Evolutionary conservation across 2,113 vertebrate species (phyloP), one percentile per base, ranked within the genome.

Genomic region (Heterotis niloticus): DNA sequence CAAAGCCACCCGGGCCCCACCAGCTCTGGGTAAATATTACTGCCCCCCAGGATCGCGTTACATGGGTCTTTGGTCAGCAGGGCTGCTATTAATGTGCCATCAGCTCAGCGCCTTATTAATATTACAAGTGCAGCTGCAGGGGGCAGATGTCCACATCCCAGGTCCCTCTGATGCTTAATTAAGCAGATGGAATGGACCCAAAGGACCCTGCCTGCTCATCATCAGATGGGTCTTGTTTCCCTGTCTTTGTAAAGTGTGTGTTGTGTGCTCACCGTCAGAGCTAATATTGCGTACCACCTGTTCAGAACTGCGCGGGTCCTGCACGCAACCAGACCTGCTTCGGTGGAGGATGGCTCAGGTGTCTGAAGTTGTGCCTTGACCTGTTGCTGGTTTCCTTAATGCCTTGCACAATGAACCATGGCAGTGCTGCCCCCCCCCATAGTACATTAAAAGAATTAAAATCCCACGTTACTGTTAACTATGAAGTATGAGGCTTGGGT

Each of bases 81-180:
- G n/a, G 51, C 34, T 28, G 52, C 70, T 10, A 29, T 64, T 17
- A 64, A 69, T 14, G 44, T 34, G 24, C 34, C 9, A 29, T 29
- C 26, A 54, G 51, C 64, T 52, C 29, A 18, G 29, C 29, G 70
- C 13, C 18, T 20, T 14, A 64, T 71, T n/a, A 82, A 80, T 77
- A 77, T 74, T 60, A 77, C 60, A 0, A 14, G 11, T 60, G 7
- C 18, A 71, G 44, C 54, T 24, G 56, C 62, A 18, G 29, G 66
- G 34, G 66, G 74, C 75, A 80, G 75, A 81, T 79, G 74, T 77
- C 44, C 18, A 69, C 64, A 68, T 24, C 65, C 67, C 51, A 3
- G 13, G 67, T 68, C 28, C 44, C 54, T 72, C 10, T 51, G 34
- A 72, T 67, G 62, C 28, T 54, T 72, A 72, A 72, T 52, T 52